Conservation (phyloP, 1,140 invertebrate species). For the Halyomorpha halys region DNA sequence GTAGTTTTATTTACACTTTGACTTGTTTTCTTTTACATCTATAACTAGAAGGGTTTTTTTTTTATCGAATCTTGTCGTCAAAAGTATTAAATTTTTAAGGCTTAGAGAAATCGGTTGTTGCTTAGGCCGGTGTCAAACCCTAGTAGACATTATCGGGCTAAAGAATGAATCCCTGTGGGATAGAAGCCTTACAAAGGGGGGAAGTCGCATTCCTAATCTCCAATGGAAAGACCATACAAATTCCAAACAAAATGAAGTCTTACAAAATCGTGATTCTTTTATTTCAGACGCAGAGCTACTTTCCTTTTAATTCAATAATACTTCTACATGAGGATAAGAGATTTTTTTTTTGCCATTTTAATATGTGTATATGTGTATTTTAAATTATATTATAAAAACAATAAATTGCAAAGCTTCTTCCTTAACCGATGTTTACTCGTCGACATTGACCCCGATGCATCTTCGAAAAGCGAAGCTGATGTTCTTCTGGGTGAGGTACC, state of each 20-base stretch:
- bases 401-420: conserved; percentile 22
- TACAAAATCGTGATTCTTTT: conserved; percentile 16
- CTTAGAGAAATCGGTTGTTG: neutral
- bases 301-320: conserved; percentile 12
- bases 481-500: conserved; percentile 99
- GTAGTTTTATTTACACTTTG: too few relatives aligned
- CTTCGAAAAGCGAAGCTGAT: conserved; percentile 99
- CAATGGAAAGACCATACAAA: conserved; percentile 19
- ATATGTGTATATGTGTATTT: conserved; percentile 1
- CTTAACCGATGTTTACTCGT: conserved; percentile 53
- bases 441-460: conserved; percentile 98
- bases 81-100: too few relatives aligned
- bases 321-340: neutral
- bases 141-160: neutral
- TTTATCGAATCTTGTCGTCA: too few relatives aligned
- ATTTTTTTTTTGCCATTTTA: neutral
- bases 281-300: conserved; percentile 16
- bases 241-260: conserved; percentile 19
- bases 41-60: too few relatives aligned
- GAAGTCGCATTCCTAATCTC: conserved; percentile 22
- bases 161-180: conserved; percentile 19
- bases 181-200: conserved; percentile 18
- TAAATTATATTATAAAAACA: neutral
- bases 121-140: neutral
- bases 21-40: too few relatives aligned